Percentiles rank a stretch among this genome's conserved stretches.
Evolutionary conservation across 92 coral and sea anemone species (phyloP).

Genomic region (Virgularia gustaviana): DNA sequence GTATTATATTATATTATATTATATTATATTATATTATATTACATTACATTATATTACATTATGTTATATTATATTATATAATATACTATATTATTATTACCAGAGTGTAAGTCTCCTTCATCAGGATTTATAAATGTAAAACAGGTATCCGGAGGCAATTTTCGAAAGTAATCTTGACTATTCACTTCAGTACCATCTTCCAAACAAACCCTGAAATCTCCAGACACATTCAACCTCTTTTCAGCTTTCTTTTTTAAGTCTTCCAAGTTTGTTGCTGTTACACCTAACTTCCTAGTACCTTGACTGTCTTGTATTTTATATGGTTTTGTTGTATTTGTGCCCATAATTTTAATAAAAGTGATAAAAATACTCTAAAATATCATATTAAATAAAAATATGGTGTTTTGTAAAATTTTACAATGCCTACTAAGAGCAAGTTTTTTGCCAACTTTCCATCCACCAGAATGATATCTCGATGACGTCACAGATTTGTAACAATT

Average conservation of each 20-base stretch:
- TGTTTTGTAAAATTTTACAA: too few relatives aligned
- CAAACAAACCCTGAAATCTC: constrained; percentile 57
- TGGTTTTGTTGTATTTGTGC: constrained; percentile 49
- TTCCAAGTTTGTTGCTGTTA: constrained; percentile 59
- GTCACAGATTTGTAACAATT: too few relatives aligned
- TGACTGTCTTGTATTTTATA: constrained; percentile 79
- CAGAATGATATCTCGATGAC: too few relatives aligned
- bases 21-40: too few relatives aligned
- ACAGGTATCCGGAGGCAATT: constrained; percentile 72
- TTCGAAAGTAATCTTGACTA: constrained; percentile 68
- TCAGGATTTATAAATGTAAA: constrained; percentile 72
- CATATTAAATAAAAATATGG: too few relatives aligned
- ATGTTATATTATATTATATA: neutral
- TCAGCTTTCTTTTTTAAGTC: constrained; percentile 64
- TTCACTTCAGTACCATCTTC: constrained; percentile 90
- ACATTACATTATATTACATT: neutral
- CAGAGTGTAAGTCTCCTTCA: constrained; percentile 23
- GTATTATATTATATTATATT: too few relatives aligned
- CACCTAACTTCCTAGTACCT: constrained; percentile 64
- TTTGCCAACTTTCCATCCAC: too few relatives aligned
- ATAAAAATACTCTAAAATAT: neutral
- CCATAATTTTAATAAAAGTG: constrained; percentile 4
- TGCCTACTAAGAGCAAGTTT: too few relatives aligned
- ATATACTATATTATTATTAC: neutral
- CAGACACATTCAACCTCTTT: constrained; percentile 52